These are phyloP conservation scores for Stichopus chloronotus DNA, from an alignment of 35 echinoderm and acorn worm genomes.

Conservation along the genomic window DNA sequence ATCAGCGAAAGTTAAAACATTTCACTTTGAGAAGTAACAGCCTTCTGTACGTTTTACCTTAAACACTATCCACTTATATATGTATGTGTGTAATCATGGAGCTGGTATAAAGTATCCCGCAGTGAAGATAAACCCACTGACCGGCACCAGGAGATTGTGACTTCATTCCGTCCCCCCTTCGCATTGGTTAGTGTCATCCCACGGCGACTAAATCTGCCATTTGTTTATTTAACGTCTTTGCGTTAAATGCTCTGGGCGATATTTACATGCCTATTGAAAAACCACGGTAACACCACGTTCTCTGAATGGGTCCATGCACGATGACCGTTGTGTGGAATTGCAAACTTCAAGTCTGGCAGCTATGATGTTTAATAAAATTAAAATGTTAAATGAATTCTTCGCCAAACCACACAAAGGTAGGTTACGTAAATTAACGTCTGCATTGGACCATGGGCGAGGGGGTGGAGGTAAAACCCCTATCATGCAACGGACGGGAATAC, in stretches of 20 bases:
- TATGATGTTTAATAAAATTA: too few relatives aligned
- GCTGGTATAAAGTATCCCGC: background rate
- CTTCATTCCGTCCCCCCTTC: background rate
- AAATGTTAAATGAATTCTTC: too few relatives aligned
- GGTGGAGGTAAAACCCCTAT: too few relatives aligned
- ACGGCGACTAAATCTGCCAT: constrained; percentile 36
- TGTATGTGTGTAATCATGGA: too few relatives aligned
- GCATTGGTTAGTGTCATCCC: constrained; percentile 29
- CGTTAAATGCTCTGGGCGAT: constrained; percentile 11
- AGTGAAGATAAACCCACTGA: constrained; percentile 7
- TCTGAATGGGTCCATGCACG: background rate
- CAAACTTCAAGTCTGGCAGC: background rate
- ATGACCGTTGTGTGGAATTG: background rate
- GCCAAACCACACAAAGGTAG: too few relatives aligned
- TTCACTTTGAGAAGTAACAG: constrained; percentile 18
- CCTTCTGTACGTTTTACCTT: background rate
- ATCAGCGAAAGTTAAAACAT: background rate
- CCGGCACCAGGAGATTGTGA: background rate
- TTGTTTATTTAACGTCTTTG: constrained; percentile 50
- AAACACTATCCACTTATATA: too few relatives aligned
- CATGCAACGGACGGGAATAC: too few relatives aligned
- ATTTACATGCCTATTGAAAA: constrained; percentile 43
- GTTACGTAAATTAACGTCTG: too few relatives aligned
- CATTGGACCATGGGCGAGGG: too few relatives aligned
- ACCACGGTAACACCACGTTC: constrained; percentile 22